These are phyloP conservation scores for Rhinogobio ventralis DNA, from an alignment of 2,797 vertebrate genomes.

Conservation along the genomic window DNA sequence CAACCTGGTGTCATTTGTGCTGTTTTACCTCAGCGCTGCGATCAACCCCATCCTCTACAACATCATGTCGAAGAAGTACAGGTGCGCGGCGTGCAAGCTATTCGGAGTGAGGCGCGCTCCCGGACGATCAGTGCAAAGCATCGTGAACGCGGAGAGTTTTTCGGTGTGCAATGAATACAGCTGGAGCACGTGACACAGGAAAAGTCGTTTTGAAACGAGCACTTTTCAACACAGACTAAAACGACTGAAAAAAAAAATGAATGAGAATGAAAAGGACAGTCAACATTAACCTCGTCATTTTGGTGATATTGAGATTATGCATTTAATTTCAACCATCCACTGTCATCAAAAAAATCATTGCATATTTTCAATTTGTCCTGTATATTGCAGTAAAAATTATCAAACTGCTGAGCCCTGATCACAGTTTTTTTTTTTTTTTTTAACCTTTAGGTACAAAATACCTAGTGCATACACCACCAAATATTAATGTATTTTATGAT, in stretches of 20 bases:
- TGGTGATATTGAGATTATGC: background rate
- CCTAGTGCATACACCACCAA: background rate
- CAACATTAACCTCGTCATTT: background rate
- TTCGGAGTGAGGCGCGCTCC: conserved; percentile 80
- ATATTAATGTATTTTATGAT: background rate
- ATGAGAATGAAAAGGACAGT: background rate
- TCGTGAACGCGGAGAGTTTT: conserved; percentile 81
- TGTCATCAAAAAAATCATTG: background rate
- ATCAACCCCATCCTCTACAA: conserved; percentile 99
- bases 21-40: conserved; percentile 97
- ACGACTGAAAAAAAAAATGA: background rate
- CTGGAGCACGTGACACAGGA: conserved; percentile 77
- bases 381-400: background rate
- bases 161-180: conserved; percentile 87
- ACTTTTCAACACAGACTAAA: background rate
- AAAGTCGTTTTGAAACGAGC: background rate
- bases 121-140: conserved; percentile 80
- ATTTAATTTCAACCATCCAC: background rate
- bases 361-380: background rate
- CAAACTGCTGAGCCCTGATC: background rate
- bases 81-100: conserved; percentile 86
- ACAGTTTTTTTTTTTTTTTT: background rate
- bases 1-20: conserved; percentile 93
- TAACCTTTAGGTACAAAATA: background rate
- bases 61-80: conserved; percentile 97